These are phyloP conservation scores for Palythoa grandiflora DNA, from an alignment of 92 coral and sea anemone species.

Conservation along the genomic window DNA sequence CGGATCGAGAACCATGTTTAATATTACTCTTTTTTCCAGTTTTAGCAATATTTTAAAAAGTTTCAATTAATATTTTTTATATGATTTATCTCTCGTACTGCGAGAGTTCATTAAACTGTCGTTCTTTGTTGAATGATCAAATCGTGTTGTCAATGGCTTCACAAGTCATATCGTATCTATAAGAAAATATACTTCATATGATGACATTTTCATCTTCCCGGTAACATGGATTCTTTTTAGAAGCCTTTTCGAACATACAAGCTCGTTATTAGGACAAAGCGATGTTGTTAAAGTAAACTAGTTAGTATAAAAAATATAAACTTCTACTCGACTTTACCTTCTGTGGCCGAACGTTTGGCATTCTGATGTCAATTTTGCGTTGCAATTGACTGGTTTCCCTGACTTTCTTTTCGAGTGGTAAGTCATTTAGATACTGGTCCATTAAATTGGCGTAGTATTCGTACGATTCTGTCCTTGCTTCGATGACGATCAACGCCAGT, in stretches of 20 bases:
- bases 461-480: conserved; percentile 26
- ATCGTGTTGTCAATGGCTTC: neutral
- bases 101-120: conserved; percentile 20
- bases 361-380: conserved; percentile 21
- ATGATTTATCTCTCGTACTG: neutral
- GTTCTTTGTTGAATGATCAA: neutral
- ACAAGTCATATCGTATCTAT: neutral
- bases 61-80: neutral
- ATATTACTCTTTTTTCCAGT: neutral
- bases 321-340: conserved; percentile 22
- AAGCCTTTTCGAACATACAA: neutral
- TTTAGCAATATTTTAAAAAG: neutral
- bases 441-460: conserved; percentile 29
- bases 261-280: neutral
- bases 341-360: conserved; percentile 44
- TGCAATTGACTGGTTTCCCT: neutral
- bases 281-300: conserved; percentile 19
- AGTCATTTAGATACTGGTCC: conserved; percentile 30
- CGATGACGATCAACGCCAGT: neutral
- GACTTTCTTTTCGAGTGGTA: conserved; percentile 17
- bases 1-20: neutral
- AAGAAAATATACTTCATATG: neutral
- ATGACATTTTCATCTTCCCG: too few species aligned
- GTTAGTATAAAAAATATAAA: neutral
- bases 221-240: neutral